Evolutionary conservation across 1,140 invertebrate species (phyloP).

Genomic region (Lordiphosa stackelbergi): DNA sequence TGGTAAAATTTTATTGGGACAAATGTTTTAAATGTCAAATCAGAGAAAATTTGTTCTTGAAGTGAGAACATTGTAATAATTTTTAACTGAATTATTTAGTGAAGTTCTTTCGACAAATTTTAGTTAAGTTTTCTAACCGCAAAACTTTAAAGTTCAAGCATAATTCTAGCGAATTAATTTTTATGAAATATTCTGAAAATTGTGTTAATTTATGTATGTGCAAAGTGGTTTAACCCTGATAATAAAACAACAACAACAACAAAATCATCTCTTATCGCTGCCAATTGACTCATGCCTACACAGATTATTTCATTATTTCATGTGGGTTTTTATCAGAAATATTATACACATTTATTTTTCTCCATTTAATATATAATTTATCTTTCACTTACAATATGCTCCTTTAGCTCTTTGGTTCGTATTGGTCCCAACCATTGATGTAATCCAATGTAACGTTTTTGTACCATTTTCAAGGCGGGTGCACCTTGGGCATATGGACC

Average conservation of each 20-base stretch:
- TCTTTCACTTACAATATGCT: conserved; percentile 83
- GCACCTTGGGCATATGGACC: conserved; percentile 87
- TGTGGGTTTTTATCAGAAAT: background rate
- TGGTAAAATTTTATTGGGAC: too few species aligned
- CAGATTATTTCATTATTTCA: too few species aligned
- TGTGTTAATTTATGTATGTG: background rate
- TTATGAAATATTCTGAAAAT: too few species aligned
- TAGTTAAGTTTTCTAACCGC: too few species aligned
- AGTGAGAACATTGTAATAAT: too few species aligned
- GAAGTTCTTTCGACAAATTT: too few species aligned
- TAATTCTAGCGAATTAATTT: too few species aligned
- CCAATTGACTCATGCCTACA: background rate
- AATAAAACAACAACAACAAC: background rate
- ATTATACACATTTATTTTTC: background rate
- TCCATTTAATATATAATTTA: background rate
- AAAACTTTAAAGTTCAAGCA: too few species aligned
- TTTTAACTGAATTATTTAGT: too few species aligned
- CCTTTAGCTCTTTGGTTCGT: conserved; percentile 82
- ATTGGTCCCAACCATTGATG: conserved; percentile 92
- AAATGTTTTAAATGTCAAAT: too few species aligned
- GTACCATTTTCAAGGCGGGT: conserved; percentile 89
- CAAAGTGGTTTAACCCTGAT: background rate
- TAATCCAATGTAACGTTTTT: conserved; percentile 91
- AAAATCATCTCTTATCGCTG: too few species aligned
- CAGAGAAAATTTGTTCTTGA: too few species aligned